Percentiles rank a stretch among this genome's conserved stretches.
Conservation (phyloP, 2,888 invertebrate genomes). For the Hanleya hanleyi region DNA sequence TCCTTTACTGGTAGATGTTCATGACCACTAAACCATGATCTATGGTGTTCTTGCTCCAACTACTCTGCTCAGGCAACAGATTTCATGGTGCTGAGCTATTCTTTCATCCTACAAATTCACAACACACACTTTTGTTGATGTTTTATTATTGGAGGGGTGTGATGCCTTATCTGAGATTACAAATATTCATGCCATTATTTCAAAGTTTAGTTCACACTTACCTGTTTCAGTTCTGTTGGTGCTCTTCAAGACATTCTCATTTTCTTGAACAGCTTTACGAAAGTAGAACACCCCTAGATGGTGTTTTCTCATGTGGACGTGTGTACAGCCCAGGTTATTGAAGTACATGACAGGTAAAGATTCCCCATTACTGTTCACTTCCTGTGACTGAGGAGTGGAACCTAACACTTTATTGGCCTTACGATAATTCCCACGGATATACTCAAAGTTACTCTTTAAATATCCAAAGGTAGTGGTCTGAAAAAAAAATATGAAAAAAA, state of each 20-base stretch:
- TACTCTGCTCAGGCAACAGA: too few relatives aligned
- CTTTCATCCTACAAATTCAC: too few relatives aligned
- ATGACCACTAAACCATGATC: too few relatives aligned
- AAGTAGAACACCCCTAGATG: constrained; percentile 87
- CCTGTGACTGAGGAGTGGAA: constrained; percentile 48
- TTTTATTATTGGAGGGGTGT: too few relatives aligned
- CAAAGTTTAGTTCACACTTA: too few relatives aligned
- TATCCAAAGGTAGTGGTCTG: constrained; percentile 76
- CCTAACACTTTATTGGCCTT: constrained; percentile 78
- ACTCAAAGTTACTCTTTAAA: constrained; percentile 80
- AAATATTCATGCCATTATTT: too few relatives aligned
- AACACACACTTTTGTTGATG: too few relatives aligned
- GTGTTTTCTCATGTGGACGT: constrained; percentile 87
- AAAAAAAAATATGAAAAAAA: constrained; percentile 15
- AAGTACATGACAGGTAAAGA: constrained; percentile 80
- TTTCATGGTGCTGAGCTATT: too few relatives aligned
- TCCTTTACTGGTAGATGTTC: too few relatives aligned
- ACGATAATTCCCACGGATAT: constrained; percentile 79
- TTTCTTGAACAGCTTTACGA: constrained; percentile 85
- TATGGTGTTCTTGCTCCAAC: too few relatives aligned
- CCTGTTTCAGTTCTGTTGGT: constrained; percentile 40
- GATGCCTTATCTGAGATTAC: too few relatives aligned
- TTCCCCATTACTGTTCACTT: constrained; percentile 77
- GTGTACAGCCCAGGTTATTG: constrained; percentile 88
- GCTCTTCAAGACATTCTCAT: constrained; percentile 74